Evolutionary conservation across 2,113 vertebrate species (phyloP).

Genomic region (Neomonachus schauinslandi): DNA sequence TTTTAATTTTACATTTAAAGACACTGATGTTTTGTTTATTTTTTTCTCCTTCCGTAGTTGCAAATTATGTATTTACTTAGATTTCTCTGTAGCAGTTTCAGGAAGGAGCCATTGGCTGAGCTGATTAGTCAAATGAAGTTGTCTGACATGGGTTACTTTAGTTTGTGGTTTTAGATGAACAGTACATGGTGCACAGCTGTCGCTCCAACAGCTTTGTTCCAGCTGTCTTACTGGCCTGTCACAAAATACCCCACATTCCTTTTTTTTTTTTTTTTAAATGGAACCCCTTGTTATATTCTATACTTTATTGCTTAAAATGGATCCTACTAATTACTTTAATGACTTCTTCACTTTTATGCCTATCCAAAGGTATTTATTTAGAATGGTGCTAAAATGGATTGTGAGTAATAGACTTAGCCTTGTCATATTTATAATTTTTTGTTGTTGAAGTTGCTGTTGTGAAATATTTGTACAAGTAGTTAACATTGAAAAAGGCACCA

Average conservation of each 20-base stretch:
- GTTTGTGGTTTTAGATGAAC: conserved; percentile 78
- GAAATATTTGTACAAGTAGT: conserved; percentile 19
- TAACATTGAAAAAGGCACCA: background rate
- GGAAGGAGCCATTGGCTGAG: conserved; percentile 61
- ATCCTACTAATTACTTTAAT: conserved; percentile 72
- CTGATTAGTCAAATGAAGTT: conserved; percentile 75
- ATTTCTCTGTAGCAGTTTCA: conserved; percentile 69
- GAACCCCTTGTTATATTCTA: conserved; percentile 81
- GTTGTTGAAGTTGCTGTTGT: conserved; percentile 41
- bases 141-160: conserved; percentile 80
- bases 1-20: conserved; percentile 48
- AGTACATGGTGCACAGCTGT: conserved; percentile 86
- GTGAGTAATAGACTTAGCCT: background rate
- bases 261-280: conserved; percentile 74
- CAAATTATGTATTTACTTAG: conserved; percentile 58
- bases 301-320: conserved; percentile 78
- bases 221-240: conserved; percentile 88
- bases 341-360: conserved; percentile 55
- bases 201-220: conserved; percentile 85
- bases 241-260: conserved; percentile 86
- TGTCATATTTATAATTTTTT: conserved; percentile 38
- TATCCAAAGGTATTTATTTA: conserved; percentile 75
- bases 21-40: background rate
- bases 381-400: background rate
- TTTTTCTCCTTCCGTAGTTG: conserved; percentile 68